Evolutionary conservation across 37 sponge, comb jelly and placozoan species (phyloP).

Genomic region (Beroe ovata): DNA sequence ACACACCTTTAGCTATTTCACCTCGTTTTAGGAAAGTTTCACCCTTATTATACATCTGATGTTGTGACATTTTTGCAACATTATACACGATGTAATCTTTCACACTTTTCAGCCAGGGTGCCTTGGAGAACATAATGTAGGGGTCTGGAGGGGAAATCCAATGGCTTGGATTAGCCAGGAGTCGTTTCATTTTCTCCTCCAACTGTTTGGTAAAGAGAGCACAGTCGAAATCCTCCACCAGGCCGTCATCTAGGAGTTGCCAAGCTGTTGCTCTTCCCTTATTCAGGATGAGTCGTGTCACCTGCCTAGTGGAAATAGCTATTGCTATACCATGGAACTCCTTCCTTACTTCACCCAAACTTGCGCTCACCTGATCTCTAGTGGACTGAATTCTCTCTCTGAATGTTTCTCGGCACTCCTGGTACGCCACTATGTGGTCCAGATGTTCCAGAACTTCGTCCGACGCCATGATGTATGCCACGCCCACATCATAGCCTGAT

Average conservation of each 20-base stretch:
- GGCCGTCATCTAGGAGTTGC: slow-evolving; percentile 37
- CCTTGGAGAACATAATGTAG: slow-evolving; percentile 68
- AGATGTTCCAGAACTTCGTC: slow-evolving; percentile 84
- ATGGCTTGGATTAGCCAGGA: slow-evolving; percentile 71
- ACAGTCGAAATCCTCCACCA: slow-evolving; percentile 61
- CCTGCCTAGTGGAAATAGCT: slow-evolving; percentile 33
- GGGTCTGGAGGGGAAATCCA: slow-evolving; percentile 74
- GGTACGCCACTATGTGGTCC: slow-evolving; percentile 74
- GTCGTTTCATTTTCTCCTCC: slow-evolving; percentile 81
- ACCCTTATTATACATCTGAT: slow-evolving; percentile 71
- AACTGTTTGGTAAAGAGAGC: slow-evolving; percentile 68
- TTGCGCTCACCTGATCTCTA: slow-evolving; percentile 3
- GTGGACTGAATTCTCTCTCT: background rate
- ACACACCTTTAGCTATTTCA: slow-evolving; percentile 70
- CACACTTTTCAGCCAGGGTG: slow-evolving; percentile 81
- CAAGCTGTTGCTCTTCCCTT: slow-evolving; percentile 36
- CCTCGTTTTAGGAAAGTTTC: slow-evolving; percentile 72
- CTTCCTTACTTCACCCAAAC: slow-evolving; percentile 33
- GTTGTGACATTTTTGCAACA: slow-evolving; percentile 68
- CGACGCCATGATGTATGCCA: slow-evolving; percentile 81
- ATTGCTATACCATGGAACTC: slow-evolving; percentile 39
- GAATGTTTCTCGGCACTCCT: slow-evolving; percentile 57
- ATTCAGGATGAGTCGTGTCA: slow-evolving; percentile 20
- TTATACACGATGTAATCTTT: slow-evolving; percentile 57
- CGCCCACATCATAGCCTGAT: slow-evolving; percentile 89